Percentiles rank a stretch among this genome's conserved stretches.
These are phyloP conservation scores for Manis pentadactyla DNA, from an alignment of 2,797 vertebrate genomes.

Conservation along the genomic window DNA sequence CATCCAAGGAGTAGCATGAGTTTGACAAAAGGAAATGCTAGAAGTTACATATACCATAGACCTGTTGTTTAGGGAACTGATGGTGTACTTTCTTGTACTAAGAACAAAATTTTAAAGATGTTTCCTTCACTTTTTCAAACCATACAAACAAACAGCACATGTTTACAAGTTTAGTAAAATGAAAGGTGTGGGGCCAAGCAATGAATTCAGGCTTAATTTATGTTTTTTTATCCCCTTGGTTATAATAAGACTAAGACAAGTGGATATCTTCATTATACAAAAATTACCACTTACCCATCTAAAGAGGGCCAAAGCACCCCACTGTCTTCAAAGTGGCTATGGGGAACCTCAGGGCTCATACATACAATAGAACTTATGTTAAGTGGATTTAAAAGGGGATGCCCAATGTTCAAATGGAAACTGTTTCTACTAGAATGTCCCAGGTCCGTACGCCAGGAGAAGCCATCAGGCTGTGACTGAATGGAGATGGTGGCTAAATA, in stretches of 20 bases:
- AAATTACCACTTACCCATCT: neutral
- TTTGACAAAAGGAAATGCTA: conserved; percentile 56
- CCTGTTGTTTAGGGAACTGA: conserved; percentile 1
- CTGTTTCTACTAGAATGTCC: neutral
- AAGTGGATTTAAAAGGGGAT: neutral
- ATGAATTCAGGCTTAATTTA: neutral
- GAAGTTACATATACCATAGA: conserved; percentile 50
- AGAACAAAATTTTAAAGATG: conserved; percentile 22
- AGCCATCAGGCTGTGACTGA: neutral
- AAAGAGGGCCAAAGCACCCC: neutral
- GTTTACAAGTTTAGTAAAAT: neutral
- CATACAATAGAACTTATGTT: neutral
- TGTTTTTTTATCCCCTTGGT: neutral
- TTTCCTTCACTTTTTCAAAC: conserved; percentile 35
- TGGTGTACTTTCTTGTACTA: neutral
- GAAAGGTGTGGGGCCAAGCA: neutral
- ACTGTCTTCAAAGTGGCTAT: neutral
- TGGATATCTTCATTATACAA: too few relatives aligned
- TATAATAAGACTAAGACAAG: neutral
- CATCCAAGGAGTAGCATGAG: neutral
- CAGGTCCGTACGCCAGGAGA: neutral
- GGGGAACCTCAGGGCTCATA: neutral
- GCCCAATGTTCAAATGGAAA: neutral
- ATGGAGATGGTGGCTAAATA: neutral
- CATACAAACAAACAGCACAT: neutral